Evolutionary conservation across 2,797 vertebrate species (phyloP).

Genomic region (Glyptemys insculpta): DNA sequence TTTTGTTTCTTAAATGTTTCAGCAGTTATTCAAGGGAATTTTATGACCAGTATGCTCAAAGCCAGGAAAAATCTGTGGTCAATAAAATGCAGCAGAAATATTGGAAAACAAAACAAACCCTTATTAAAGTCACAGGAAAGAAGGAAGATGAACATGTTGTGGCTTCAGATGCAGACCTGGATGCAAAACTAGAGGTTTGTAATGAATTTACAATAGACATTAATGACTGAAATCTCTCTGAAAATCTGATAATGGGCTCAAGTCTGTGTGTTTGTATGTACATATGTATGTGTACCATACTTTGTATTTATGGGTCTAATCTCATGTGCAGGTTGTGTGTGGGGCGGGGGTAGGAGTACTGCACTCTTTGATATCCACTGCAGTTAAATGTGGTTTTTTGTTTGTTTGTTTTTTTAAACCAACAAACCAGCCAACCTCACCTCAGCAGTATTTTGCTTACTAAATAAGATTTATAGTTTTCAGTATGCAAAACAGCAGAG

Average conservation of each 20-base stretch:
- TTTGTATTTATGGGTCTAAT: background rate
- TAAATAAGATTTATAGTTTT: background rate
- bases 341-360: background rate
- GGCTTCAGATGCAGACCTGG: conserved; percentile 95
- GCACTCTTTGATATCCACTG: background rate
- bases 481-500: background rate
- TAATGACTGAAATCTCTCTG: background rate
- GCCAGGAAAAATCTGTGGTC: conserved; percentile 93
- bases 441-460: background rate
- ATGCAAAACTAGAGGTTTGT: conserved; percentile 94
- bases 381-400: background rate
- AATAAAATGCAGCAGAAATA: conserved; percentile 98
- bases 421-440: background rate
- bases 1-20: conserved; percentile 56
- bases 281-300: background rate
- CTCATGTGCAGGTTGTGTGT: too few relatives aligned
- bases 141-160: conserved; percentile 97
- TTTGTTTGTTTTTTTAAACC: background rate
- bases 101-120: conserved; percentile 98
- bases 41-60: conserved; percentile 90
- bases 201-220: background rate
- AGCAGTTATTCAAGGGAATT: conserved; percentile 90
- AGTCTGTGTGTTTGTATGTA: background rate
- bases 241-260: background rate
- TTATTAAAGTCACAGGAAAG: conserved; percentile 96